Conservation (phyloP, 2,797 vertebrate genomes). For the Malurus leucopterus region DNA sequence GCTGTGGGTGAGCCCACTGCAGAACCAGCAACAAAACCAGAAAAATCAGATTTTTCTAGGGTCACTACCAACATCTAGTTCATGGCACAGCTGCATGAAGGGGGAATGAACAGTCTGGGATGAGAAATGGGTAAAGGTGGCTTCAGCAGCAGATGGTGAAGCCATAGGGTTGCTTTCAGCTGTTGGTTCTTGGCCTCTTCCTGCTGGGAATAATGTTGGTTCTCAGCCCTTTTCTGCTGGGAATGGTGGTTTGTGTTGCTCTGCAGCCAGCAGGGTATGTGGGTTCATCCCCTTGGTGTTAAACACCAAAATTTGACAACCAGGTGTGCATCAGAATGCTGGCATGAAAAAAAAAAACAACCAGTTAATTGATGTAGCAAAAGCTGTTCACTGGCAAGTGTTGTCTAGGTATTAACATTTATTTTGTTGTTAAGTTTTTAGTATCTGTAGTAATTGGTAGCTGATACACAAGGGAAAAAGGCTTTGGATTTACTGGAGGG, state of each 20-base stretch:
- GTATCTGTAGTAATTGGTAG: neutral
- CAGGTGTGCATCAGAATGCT: neutral
- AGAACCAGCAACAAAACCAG: neutral
- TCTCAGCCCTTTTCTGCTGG: neutral
- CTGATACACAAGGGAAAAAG: neutral
- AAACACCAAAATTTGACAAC: neutral
- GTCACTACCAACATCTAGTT: neutral
- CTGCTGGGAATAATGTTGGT: neutral
- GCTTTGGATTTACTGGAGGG: neutral
- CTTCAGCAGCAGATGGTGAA: neutral
- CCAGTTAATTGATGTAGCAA: neutral
- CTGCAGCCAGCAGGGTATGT: neutral
- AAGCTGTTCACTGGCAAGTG: neutral
- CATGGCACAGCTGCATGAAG: neutral
- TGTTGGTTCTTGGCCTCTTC: neutral
- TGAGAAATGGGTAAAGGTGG: neutral
- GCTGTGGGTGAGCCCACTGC: neutral
- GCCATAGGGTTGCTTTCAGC: rapidly evolving
- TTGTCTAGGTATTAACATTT: neutral
- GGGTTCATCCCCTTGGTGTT: neutral
- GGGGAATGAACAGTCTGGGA: neutral
- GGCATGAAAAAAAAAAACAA: neutral
- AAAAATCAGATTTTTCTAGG: neutral
- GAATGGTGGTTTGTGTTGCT: neutral
- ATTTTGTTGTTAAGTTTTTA: neutral